These are phyloP conservation scores for Stomatorhinus walkeri DNA, from an alignment of 2,797 vertebrate species.

Conservation along the genomic window DNA sequence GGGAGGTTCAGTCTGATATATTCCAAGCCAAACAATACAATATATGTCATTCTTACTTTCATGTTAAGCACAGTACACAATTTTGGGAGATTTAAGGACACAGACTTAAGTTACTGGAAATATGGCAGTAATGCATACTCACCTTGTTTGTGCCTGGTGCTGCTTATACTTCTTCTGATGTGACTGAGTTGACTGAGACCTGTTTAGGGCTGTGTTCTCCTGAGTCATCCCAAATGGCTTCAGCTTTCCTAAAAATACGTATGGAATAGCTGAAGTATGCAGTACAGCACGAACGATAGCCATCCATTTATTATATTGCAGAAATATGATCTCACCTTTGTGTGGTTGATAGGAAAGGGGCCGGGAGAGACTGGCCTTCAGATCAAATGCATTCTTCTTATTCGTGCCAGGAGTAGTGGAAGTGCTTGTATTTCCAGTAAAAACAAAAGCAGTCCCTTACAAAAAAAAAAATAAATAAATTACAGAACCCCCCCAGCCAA, in stretches of 20 bases:
- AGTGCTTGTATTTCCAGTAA: conserved; percentile 54
- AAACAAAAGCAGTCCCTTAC: conserved; percentile 65
- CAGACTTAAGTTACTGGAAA: background rate
- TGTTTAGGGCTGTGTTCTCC: conserved; percentile 58
- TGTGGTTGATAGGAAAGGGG: conserved; percentile 84
- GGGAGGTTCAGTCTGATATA: background rate
- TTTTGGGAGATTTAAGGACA: background rate
- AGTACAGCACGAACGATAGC: background rate
- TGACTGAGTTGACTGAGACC: conserved; percentile 44
- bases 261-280: background rate
- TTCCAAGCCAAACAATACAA: background rate
- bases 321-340: conserved; percentile 60
- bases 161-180: conserved; percentile 77
- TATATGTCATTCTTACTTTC: background rate
- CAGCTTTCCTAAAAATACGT: conserved; percentile 68
- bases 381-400: conserved; percentile 76
- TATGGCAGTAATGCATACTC: conserved; percentile 24
- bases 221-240: conserved; percentile 70
- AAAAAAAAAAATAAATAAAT: background rate
- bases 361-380: conserved; percentile 83
- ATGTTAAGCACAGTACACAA: background rate
- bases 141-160: conserved; percentile 72
- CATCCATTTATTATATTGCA: background rate
- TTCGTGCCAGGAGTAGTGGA: conserved; percentile 58
- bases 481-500: background rate